Conservation (phyloP, 2,113 vertebrate species). For the Sapajus apella region DNA sequence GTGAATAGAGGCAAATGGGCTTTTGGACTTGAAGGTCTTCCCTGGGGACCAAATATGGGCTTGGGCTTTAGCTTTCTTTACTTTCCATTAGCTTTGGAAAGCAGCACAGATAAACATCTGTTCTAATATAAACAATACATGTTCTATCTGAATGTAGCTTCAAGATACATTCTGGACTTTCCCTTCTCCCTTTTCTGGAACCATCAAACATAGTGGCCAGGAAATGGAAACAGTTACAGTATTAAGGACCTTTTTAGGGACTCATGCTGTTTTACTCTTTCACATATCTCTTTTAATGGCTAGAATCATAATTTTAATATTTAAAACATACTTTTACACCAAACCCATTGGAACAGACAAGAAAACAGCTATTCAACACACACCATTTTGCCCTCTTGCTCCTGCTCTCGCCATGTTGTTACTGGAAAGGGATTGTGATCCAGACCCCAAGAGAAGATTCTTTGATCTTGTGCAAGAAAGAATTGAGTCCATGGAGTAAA, state of each 20-base stretch:
- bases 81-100: not conserved
- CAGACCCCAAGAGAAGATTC: too few species aligned
- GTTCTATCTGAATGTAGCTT: not conserved
- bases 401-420: too few species aligned
- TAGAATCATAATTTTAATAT: not conserved
- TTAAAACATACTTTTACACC: not conserved
- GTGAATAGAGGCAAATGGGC: not conserved
- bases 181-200: not conserved
- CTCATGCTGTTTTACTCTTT: not conserved
- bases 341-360: not conserved
- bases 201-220: not conserved
- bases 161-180: not conserved
- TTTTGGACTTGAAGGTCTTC: not conserved
- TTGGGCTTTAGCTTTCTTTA: not conserved
- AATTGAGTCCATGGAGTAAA: too few species aligned
- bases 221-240: rapidly evolving
- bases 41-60: not conserved
- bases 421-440: too few species aligned
- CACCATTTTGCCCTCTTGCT: not conserved
- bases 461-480: too few species aligned
- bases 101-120: not conserved
- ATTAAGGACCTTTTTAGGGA: not conserved
- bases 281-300: not conserved
- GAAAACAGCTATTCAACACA: not conserved
- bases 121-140: not conserved